Conservation (phyloP, 2,797 vertebrate genomes). For the Cyprinodon diabolis region DNA sequence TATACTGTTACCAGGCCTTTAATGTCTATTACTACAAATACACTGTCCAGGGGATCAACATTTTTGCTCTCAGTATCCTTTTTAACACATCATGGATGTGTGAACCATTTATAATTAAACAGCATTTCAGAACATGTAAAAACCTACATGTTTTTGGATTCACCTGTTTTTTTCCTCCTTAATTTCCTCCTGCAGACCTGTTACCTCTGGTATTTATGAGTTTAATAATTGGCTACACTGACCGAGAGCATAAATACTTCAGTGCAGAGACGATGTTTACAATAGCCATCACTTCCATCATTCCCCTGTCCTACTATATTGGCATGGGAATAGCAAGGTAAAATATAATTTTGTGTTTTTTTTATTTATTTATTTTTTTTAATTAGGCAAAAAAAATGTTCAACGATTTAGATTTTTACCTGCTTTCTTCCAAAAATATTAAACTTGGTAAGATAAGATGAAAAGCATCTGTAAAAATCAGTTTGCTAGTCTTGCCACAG, state of each 20-base stretch:
- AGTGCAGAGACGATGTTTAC: slow-evolving; percentile 83
- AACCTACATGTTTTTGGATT: too few relatives aligned
- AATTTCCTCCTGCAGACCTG: slow-evolving; percentile 76
- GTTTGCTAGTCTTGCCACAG: background rate
- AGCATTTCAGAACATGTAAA: too few relatives aligned
- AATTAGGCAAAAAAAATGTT: background rate
- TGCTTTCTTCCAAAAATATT: background rate
- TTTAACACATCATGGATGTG: background rate
- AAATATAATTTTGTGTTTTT: background rate
- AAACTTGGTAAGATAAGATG: background rate
- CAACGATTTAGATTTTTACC: background rate
- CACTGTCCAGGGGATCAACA: slow-evolving; percentile 81
- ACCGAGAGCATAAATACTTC: slow-evolving; percentile 77
- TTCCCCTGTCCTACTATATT: slow-evolving; percentile 90
- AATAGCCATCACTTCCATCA: slow-evolving; percentile 85
- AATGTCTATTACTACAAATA: slow-evolving; percentile 90
- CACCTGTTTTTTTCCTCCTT: slow-evolving; percentile 56
- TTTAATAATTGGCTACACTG: slow-evolving; percentile 83
- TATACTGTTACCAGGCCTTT: slow-evolving; percentile 83
- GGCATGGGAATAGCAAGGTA: slow-evolving; percentile 95
- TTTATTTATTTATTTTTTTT: background rate
- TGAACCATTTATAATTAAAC: too few relatives aligned
- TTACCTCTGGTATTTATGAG: slow-evolving; percentile 84
- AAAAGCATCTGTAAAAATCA: background rate
- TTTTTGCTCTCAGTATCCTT: slow-evolving; percentile 90